Evolutionary conservation across 1,140 invertebrate genomes (phyloP), one percentile per base, ranked within the genome.

Genomic region (Palaemon carinicauda): DNA sequence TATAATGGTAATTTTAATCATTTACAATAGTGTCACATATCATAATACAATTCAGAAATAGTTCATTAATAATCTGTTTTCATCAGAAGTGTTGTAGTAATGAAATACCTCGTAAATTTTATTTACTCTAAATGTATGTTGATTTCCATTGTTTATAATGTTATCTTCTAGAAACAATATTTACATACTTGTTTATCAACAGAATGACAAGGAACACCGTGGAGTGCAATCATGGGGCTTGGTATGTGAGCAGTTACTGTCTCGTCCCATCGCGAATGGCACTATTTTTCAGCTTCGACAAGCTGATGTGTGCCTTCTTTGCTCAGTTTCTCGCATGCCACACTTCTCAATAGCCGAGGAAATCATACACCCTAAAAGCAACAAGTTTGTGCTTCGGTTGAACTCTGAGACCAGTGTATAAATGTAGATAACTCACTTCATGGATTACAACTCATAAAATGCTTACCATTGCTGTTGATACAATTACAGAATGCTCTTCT

Each of bases 361-460:
- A 92, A 95, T 99, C 0, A 95, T 98, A 21, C 97, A 99, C 93
- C 97, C 97, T 0, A 97, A 98, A 91, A 96, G 95, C 88, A 98
- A 99, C 92, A 97, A 97, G 90, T 99, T 99, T 94, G 95, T 98
- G 52, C 92, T 99, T 73, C 93, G 97, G 90, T 92, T 99, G 1
- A 99, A 98, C 91, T 98, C 97, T 0, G 98, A 99, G 92, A 99
- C 98, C 12, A 98, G 97, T 60, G 98, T 99, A 91, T 99, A 90
- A 91, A 24, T 41, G 21, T 51, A 52, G 10, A 31, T 69, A 31
- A 65, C 17, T 7, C 69, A n/a, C 31, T 41, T 33, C 60, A 54
- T 29, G 33, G n/a, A 51, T 24, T 71, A 19, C 24, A 33, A 41
- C 31, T 19, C 54, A 17, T 75, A n/a, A 27, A 84, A 33, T 77